Conservation (phyloP, 2,113 vertebrate genomes). For the Tiliqua scincoides region DNA sequence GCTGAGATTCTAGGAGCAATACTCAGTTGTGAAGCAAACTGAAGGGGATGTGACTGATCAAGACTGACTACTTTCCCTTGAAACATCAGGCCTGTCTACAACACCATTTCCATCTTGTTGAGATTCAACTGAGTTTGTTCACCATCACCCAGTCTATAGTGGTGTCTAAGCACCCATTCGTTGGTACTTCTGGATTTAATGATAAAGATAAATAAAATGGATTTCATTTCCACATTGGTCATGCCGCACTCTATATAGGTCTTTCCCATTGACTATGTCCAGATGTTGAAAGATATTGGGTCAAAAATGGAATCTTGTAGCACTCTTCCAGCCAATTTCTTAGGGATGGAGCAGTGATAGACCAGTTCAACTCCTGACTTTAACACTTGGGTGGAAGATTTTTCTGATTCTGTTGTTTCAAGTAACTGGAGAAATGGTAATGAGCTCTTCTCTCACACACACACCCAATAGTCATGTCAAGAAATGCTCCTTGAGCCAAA, state of each 20-base stretch:
- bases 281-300: neutral
- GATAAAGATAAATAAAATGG: neutral
- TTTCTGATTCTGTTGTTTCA: neutral
- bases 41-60: too few relatives aligned
- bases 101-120: neutral
- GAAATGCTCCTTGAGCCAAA: conserved; percentile 1
- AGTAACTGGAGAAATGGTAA: neutral
- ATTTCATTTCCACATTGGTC: too few relatives aligned
- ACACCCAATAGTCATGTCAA: neutral
- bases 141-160: too few relatives aligned
- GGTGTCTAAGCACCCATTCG: too few relatives aligned
- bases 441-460: neutral
- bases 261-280: neutral
- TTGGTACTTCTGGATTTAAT: neutral
- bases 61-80: too few relatives aligned
- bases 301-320: neutral
- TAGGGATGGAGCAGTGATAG: neutral
- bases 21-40: too few relatives aligned
- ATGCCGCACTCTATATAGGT: neutral
- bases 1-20: too few relatives aligned
- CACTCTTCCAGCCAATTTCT: neutral
- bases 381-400: neutral
- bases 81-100: too few relatives aligned
- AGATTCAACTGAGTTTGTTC: neutral
- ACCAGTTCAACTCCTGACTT: neutral